Evolutionary conservation across 2,888 invertebrate genomes (phyloP).

Genomic region (Coelogynopora nodosa): DNA sequence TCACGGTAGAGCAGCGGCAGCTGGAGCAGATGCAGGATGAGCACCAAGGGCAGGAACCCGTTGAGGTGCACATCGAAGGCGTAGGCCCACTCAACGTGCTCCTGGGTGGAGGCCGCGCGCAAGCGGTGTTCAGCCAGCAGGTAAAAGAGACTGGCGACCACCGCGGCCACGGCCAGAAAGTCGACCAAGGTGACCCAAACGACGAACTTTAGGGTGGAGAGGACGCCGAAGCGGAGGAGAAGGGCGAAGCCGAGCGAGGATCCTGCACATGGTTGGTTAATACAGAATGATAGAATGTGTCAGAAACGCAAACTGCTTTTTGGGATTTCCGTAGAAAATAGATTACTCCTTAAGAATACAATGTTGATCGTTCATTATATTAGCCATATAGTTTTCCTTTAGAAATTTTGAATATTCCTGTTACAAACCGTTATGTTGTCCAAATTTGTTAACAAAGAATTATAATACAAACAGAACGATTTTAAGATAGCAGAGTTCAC

Average conservation of each 20-base stretch:
- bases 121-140: neutral
- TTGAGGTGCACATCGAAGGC: constrained; percentile 97
- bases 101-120: constrained; percentile 52
- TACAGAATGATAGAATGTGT: too few species aligned
- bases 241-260: neutral
- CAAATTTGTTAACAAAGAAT: too few species aligned
- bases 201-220: constrained; percentile 73
- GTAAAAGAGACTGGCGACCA: constrained; percentile 85
- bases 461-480: too few species aligned
- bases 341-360: too few species aligned
- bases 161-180: constrained; percentile 79
- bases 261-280: too few species aligned
- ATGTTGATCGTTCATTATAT: too few species aligned
- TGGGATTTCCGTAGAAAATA: too few species aligned
- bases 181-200: constrained; percentile 88
- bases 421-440: too few species aligned
- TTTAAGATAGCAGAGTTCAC: too few species aligned
- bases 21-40: constrained; percentile 85
- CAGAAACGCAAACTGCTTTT: too few species aligned
- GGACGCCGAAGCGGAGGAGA: constrained; percentile 52
- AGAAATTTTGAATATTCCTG: too few species aligned
- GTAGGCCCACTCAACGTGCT: constrained; percentile 95
- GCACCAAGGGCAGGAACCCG: constrained; percentile 90
- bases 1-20: constrained; percentile 69
- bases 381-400: too few species aligned